phyloP scores from a whole-genome alignment of 1,140 invertebrate species.

The Schlechtendalia chinensis region DNA sequence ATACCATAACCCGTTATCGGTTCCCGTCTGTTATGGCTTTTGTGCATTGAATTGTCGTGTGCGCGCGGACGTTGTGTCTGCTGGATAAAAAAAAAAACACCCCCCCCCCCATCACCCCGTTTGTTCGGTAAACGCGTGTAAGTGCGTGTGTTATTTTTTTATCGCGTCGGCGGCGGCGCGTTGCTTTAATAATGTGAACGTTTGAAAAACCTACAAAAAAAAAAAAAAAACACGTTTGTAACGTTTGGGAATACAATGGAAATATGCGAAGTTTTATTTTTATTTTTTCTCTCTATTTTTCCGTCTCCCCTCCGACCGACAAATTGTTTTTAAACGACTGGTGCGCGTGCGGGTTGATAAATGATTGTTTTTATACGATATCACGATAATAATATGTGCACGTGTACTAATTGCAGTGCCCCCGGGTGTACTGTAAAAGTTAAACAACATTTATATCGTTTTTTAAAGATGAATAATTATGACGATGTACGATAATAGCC shows the following conservation, averaged over 20 bases:
- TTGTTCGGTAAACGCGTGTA: too few species aligned
- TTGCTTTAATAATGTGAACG: background rate
- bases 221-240: background rate
- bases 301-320: too few species aligned
- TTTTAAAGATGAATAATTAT: background rate
- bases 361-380: background rate
- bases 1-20: background rate
- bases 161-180: background rate
- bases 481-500: background rate
- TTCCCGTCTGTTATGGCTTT: constrained; percentile 8
- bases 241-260: too few species aligned
- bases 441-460: background rate
- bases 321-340: constrained; percentile 6
- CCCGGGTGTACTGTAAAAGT: background rate
- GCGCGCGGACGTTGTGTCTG: background rate
- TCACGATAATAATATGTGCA: too few species aligned
- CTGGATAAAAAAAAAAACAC: background rate
- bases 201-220: background rate
- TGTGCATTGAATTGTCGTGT: background rate
- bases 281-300: background rate
- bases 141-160: too few species aligned
- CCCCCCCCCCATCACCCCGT: too few species aligned
- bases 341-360: background rate
- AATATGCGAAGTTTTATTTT: background rate
- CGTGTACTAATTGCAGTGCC: background rate